A percentile compares a stretch with the other conserved stretches of the same genome.
These are phyloP conservation scores for Cyprinodon diabolis DNA, from an alignment of 2,797 vertebrate species.

Conservation along the genomic window DNA sequence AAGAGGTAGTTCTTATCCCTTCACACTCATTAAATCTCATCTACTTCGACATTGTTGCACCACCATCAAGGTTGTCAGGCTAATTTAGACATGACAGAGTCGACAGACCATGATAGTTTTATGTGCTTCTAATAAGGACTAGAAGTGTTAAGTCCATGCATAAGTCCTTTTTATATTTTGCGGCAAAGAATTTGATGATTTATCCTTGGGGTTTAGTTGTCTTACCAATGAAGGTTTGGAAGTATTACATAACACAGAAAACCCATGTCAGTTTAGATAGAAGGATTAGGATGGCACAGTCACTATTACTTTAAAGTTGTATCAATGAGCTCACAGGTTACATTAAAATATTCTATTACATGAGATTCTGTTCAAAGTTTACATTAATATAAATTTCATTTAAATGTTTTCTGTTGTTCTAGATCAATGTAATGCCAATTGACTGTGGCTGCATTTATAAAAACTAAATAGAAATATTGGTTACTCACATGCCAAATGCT, in stretches of 20 bases:
- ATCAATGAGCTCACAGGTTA: background rate
- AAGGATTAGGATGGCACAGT: background rate
- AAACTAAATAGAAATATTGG: constrained; percentile 3
- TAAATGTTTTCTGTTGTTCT: background rate
- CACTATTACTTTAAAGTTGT: background rate
- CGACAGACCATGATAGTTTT: background rate
- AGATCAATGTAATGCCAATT: constrained; percentile 6
- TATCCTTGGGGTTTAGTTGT: constrained; percentile 7
- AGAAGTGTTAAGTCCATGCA: background rate
- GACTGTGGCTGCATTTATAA: constrained; percentile 11
- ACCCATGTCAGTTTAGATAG: background rate
- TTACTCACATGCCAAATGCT: constrained; percentile 75
- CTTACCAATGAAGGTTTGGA: background rate
- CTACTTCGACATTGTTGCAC: constrained; percentile 25
- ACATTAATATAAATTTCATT: background rate
- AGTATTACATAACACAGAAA: constrained; percentile 17
- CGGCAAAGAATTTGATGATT: background rate
- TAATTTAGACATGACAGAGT: constrained; percentile 26
- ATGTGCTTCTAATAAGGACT: constrained; percentile 12
- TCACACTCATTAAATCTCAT: constrained; percentile 47
- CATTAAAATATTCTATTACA: background rate
- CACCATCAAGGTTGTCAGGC: constrained; percentile 19
- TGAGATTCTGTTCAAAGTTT: background rate
- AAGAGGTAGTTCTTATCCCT: constrained; percentile 33
- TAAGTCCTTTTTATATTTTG: background rate